Base-by-base conservation (phyloP, 2,797 vertebrate species). In the Synanceia verrucosa region DNA sequence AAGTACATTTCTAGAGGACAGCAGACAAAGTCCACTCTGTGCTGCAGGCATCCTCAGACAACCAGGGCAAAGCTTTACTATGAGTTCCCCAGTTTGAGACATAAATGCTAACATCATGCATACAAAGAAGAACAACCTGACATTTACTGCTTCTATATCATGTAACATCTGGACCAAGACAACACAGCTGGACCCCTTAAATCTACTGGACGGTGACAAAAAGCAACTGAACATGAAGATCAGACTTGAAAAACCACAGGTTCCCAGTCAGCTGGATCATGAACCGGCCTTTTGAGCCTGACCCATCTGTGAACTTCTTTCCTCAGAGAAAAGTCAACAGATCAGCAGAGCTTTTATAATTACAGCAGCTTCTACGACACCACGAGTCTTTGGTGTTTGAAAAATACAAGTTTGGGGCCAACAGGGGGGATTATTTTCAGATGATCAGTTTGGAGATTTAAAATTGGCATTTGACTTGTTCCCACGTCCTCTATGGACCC, bases 261-360 rank as follows among this genome's bases (percentile, higher is more conserved):
- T 70, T 33, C 43, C 13, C 21, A 19, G 21, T 64, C 3, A 23
- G 41, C 41, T 34, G 72, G 78, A 69, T 79, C 57, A 78, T 2
- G 33, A 37, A 47, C 36, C 3, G 33, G 39, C 46, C 50, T 53
- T 48, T 51, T 56, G 65, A 79, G 26, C 47, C 50, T 37, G 81
- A 82, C 70, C 79, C 58, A 21, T 62, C 64, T 6, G 19, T 78
- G 78, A 83, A 79, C 81, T 44, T 62, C 69, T 37, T 19, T 65
- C 68, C 48, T 56, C 66, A 44, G 47, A 58, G 57, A 65, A 39
- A 59, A 73, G 55, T 70, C 65, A 61, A 65, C 65, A 41, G 41
- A 65, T 74, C 70, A 31, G 53, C 48, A 60, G n/a, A n/a, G n/a
- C 62, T 74, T 65, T 57, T 29, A 24, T 23, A 47, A 47, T 66